A percentile compares a stretch with the other conserved stretches of the same genome.
Evolutionary conservation across 1,140 invertebrate species (phyloP).

Genomic region (Drosophila yakuba): DNA sequence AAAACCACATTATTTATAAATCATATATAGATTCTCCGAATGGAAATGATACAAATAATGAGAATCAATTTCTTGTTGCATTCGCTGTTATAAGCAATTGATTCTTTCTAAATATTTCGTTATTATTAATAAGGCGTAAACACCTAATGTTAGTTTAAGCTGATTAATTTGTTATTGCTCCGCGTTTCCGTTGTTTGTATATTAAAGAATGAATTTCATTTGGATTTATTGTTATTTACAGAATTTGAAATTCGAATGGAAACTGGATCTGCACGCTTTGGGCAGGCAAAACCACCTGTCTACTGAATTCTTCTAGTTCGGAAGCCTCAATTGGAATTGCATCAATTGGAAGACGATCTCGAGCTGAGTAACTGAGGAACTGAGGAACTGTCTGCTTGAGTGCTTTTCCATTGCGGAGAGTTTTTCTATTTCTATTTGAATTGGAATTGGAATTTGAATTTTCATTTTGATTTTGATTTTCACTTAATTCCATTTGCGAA

Average conservation of each 20-base stretch:
- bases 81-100: not conserved
- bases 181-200: not conserved
- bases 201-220: too few relatives aligned
- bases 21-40: not conserved
- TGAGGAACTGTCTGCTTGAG: constrained; percentile 45
- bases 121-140: not conserved
- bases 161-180: not conserved
- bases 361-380: constrained; percentile 6
- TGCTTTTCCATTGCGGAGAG: constrained; percentile 37
- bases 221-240: too few relatives aligned
- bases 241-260: too few relatives aligned
- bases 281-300: not conserved
- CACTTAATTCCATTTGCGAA: not conserved
- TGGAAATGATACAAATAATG: not conserved
- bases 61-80: not conserved
- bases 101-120: not conserved
- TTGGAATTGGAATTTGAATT: not conserved
- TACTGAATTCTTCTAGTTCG: constrained; percentile 1
- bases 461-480: constrained; percentile 25
- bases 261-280: not conserved
- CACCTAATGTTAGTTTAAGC: not conserved
- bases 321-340: constrained; percentile 24
- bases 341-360: constrained; percentile 17
- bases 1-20: constrained; percentile 1
- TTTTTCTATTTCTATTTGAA: too few relatives aligned